Evolutionary conservation across 2,797 vertebrate genomes (phyloP), one percentile per base, ranked within the genome.

Genomic region (Uromys caudimaculatus): DNA sequence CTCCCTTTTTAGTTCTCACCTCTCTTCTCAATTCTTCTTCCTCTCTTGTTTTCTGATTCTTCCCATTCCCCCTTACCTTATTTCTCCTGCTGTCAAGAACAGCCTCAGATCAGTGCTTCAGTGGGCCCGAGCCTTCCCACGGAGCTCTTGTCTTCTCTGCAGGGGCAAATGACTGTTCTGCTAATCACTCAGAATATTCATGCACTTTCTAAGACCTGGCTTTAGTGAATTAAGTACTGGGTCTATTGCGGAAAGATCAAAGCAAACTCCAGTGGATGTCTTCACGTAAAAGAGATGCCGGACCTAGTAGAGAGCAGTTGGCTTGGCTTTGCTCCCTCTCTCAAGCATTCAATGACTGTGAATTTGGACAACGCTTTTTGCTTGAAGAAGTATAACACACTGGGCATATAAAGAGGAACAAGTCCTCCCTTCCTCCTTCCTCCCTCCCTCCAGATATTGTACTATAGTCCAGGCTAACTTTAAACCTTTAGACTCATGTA

Each of bases 181-280:
- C 27, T 93, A 77, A 93, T 85, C 88, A 47, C 89, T 75, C 50
- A 41, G 78, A 90, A 75, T 91, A 93, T 78, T 93, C 73, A 93
- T 32, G 23, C 13, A 58, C 60, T 90, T 94, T 32, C 54, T 62
- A 78, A 89, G 85, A 85, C 50, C 17, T 27, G 13, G 35, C 62
- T 67, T 92, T 67, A 73, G 67, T 71, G 77, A 94, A n/a, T 47
- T 94, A 89, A 88, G 54, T 71, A 41, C 35, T 76, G 27, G 95
- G 67, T 71, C 62, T 91, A 8, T 41, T 94, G 62, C 29, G 29
- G 93, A 89, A 71, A 95, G 75, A 41, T 50, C 21, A 91, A 86
- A 35, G 60, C 54, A 76, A 92, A 44, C 81, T 69, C 16, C 56
- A 85, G 83, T 6, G 90, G 23, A 79, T 64, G 13, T 1, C 54